Evolutionary conservation across 2,113 vertebrate species (phyloP), one percentile per base, ranked within the genome.

Genomic region (Corythornis vintsioides): DNA sequence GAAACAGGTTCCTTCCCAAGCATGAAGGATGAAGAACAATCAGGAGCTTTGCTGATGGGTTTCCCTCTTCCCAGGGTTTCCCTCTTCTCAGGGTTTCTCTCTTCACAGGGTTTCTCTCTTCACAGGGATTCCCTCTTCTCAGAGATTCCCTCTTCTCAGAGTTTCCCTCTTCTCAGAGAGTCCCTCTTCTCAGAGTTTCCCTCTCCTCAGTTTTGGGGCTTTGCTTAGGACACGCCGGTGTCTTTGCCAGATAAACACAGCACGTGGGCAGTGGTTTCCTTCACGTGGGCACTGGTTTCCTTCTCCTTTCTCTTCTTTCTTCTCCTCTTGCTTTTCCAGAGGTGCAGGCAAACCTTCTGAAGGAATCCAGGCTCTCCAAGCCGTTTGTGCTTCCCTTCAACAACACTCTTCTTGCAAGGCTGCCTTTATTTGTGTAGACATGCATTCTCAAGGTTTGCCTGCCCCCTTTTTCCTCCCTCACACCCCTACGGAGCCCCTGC

Each of bases 191-290:
- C 97, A 98, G 98, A 10, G 9, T 96, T 95, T 74, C 42, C 75
- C 87, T 63, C 97, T 98, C 93, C 98, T 96, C 97, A 98, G 98
- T 93, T 91, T 47, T 10, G 79, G 81, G 74, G 64, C 77, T 95
- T 93, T 63, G 70, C 92, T 97, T 96, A 98, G 98, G 97, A 98
- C 98, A 98, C 87, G 97, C 97, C 96, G 97, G 96, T 96, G 92
- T 94, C 81, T 97, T 97, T 96, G 75, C 98, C 96, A 95, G 97
- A 98, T 97, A 98, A 98, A 98, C 70, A 97, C 38, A 38, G 38
- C 38, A 38, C 38, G 9, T 38, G 38, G 38, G 38, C 38, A n/a
- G n/a, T 60, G 35, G 35, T 35, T 35, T 35, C 35, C 35, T 35
- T 35, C 83, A 94, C 97, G 92, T 95, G 56, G 96, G 97, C 98